These are phyloP conservation scores for Harpalus rubripes DNA, from an alignment of 2,888 invertebrate species.

Conservation along the genomic window DNA sequence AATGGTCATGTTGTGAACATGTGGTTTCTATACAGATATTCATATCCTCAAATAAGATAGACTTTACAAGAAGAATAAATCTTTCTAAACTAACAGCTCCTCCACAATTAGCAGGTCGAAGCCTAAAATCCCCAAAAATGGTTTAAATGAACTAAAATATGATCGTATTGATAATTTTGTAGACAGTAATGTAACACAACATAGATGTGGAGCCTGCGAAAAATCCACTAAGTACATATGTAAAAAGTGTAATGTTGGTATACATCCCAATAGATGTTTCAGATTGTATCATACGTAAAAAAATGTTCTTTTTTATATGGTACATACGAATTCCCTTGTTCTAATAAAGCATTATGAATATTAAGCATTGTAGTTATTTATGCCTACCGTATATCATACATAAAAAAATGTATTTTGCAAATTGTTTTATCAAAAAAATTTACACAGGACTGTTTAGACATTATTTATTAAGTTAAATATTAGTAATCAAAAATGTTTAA, in stretches of 20 bases:
- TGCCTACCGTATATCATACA: slow-evolving; percentile 40
- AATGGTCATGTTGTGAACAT: slow-evolving; percentile 67
- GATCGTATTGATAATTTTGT: slow-evolving; percentile 58
- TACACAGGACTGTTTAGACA: background rate
- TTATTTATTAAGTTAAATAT: background rate
- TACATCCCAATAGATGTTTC: slow-evolving; percentile 4
- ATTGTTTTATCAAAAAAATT: background rate
- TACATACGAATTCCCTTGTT: background rate
- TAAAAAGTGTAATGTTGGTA: slow-evolving; percentile 3
- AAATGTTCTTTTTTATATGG: background rate
- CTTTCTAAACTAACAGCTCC: slow-evolving; percentile 50
- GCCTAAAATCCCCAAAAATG: slow-evolving; percentile 36
- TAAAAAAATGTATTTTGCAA: background rate
- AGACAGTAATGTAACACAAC: slow-evolving; percentile 52
- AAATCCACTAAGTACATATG: slow-evolving; percentile 51
- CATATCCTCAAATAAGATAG: slow-evolving; percentile 55
- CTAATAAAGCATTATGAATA: background rate
- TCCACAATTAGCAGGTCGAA: slow-evolving; percentile 41
- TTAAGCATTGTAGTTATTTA: background rate
- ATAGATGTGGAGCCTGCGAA: slow-evolving; percentile 54
- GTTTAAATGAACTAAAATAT: slow-evolving; percentile 53
- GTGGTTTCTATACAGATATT: slow-evolving; percentile 63
- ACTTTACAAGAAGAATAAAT: slow-evolving; percentile 57
- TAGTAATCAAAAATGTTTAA: background rate
- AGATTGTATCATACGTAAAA: background rate